Conservation (phyloP, 2,113 vertebrate species). For the Carettochelys insculpta region DNA sequence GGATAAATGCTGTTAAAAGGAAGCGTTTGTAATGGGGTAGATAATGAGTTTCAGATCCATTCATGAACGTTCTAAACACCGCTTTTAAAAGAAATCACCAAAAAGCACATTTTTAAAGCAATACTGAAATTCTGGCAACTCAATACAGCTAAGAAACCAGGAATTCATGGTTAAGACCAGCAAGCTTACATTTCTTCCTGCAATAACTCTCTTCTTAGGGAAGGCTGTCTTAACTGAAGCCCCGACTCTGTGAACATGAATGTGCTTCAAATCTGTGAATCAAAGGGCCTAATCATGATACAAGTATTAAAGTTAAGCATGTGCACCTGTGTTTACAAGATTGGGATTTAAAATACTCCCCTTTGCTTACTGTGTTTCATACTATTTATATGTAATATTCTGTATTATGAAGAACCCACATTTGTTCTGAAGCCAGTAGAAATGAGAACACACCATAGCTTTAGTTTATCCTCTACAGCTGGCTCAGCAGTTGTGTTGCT, state of each 20-base stretch:
- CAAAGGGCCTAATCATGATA: background rate
- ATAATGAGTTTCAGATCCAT: background rate
- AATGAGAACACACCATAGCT: background rate
- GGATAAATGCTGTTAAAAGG: background rate
- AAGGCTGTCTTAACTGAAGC: background rate
- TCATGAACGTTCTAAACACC: background rate
- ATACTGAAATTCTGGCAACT: background rate
- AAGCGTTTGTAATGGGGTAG: background rate
- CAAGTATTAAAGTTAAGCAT: background rate
- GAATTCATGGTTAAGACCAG: background rate
- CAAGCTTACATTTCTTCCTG: background rate
- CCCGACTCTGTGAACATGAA: background rate
- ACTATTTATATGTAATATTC: background rate
- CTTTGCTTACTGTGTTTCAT: background rate
- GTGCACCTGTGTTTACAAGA: background rate
- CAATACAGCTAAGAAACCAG: background rate
- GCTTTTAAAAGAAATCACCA: background rate
- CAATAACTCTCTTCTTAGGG: too few relatives aligned
- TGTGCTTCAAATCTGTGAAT: too few relatives aligned
- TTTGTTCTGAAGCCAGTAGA: background rate
- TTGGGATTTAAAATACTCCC: background rate
- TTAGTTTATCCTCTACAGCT: background rate
- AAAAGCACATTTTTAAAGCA: background rate
- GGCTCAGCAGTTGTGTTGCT: background rate
- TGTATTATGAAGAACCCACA: background rate